Evolutionary conservation across 2,888 invertebrate genomes (phyloP).

Genomic region (Boloria euphrosyne): DNA sequence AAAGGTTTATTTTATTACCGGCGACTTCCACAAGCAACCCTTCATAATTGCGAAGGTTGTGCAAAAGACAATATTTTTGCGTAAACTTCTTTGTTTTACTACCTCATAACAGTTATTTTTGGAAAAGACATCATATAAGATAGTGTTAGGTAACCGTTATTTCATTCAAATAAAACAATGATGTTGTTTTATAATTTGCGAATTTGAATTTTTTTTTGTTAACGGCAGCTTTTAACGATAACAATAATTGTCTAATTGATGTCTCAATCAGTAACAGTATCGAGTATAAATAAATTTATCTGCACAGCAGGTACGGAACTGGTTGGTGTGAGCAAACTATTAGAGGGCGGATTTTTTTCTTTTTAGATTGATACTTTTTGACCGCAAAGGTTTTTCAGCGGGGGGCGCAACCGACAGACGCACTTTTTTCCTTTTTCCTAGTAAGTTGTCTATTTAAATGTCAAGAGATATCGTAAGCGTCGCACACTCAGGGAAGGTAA

Average conservation of each 20-base stretch:
- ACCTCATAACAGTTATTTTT: constrained; percentile 44
- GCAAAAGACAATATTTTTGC: constrained; percentile 60
- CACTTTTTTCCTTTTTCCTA: constrained; percentile 52
- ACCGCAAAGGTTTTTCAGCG: constrained; percentile 73
- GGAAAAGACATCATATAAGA: neutral
- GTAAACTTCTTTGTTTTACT: constrained; percentile 56
- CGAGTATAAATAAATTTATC: constrained; percentile 58
- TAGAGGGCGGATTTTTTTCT: constrained; percentile 55
- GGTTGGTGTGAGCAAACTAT: constrained; percentile 54
- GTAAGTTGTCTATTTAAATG: constrained; percentile 64
- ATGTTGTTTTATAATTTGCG: constrained; percentile 2
- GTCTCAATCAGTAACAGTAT: constrained; percentile 43
- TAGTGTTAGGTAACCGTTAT: neutral
- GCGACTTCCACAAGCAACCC: constrained; percentile 72
- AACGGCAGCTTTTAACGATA: constrained; percentile 15
- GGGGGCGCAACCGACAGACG: constrained; percentile 65
- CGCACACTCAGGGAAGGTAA: constrained; percentile 22
- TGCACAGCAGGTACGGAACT: constrained; percentile 61
- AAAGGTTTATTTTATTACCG: constrained; percentile 78
- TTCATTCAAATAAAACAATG: neutral
- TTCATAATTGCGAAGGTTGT: constrained; percentile 73
- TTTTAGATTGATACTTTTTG: constrained; percentile 71
- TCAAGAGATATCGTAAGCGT: constrained; percentile 54
- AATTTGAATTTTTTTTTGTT: constrained; percentile 9
- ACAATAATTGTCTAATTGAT: constrained; percentile 36